Evolutionary conservation across 2,888 invertebrate genomes (phyloP), one percentile per base, ranked within the genome.

Genomic region (Prenolepis imparis): DNA sequence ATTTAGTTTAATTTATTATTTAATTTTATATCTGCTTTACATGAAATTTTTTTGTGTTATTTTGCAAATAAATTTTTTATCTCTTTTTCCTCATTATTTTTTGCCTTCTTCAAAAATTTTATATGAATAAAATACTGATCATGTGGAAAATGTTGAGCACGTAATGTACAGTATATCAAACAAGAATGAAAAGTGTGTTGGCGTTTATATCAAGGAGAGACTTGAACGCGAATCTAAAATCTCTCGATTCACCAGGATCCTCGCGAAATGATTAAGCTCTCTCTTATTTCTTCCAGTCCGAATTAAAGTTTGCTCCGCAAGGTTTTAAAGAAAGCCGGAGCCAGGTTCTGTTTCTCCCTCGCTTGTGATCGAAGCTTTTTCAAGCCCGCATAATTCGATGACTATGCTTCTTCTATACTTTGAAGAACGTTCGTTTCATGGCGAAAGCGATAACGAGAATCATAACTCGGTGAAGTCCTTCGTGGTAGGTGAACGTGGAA

Each of bases 301-400:
- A 52, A 81, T 84, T 84, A 81, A 84, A 81, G 57, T 82, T 74
- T 2, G 44, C 12, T 68, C 21, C 24, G 15, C 52, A 41, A 80
- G 78, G 52, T 83, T 68, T 24, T 12, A 59, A 36, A 39, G 63
- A 28, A 28, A 12, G n/a, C 28, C 12, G 18, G 72, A 52, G 18
- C 59, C 18, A 67, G 44, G 21, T 48, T 78, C 78, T 61, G 32
- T 44, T 83, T 83, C 48, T 78, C 59, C n/a, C 48, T 68, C 9
- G 52, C 28, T 59, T 66, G n/a, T 52, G 66, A 44, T 18, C 44
- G 61, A 48, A 57, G 80, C 59, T 81, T 82, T 39, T 75, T 55
- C 24, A 32, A 74, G 8, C 32, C 32, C 12, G 12, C 39, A 32
- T 15, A 32, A 44, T 41, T 59, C 28, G 18, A 74, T 21, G 48